Evolutionary conservation across 1,140 invertebrate genomes (phyloP), one percentile per base, ranked within the genome.

Genomic region (Telenomus remus): DNA sequence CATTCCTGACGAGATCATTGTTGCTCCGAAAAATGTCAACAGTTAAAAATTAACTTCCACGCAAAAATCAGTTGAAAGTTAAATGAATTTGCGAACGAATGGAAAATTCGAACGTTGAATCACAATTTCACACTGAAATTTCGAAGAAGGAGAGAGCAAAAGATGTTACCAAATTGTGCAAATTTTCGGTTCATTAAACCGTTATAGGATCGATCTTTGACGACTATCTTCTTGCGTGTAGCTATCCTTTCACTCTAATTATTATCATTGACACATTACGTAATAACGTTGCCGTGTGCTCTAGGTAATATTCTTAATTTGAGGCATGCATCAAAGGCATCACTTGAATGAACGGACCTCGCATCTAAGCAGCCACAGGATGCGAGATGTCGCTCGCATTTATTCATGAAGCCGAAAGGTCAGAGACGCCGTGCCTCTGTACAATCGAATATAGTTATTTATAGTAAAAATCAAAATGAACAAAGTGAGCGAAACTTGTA

Each of bases 321-420:
- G 46, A 70, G 55, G 44, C 66, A 70, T 61, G 66, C 66, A 61
- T 63, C 51, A 56, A n/a, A 63, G 56, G 66, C 57, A 35, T 70
- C 66, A 63, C 57, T 63, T 70, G 60, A 70, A 27, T 60, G 66
- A 70, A 61, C 56, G 56, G 56, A 61, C 56, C 37, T 15, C 11
- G 2, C 8, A 43, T 48, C 44, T 50, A 33, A 13, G 47, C 35
- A 61, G 60, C 12, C 46, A 12, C 10, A 63, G 13, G 19, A 27
- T 27, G 6, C 1, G 19, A 63, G 60, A 65, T 72, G 69, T 65
- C 69, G 69, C 60, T 72, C 69, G 60, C 47, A 47, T 72, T 72
- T 64, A 65, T 65, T 65, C 60, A 72, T 59, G 60, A 65, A 19
- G 35, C 16, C 14, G 43, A 72, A 72, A 72, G 69, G 69, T 72